phyloP scores from a whole-genome alignment of 2,888 invertebrate species.

The Embidobia sp. region DNA sequence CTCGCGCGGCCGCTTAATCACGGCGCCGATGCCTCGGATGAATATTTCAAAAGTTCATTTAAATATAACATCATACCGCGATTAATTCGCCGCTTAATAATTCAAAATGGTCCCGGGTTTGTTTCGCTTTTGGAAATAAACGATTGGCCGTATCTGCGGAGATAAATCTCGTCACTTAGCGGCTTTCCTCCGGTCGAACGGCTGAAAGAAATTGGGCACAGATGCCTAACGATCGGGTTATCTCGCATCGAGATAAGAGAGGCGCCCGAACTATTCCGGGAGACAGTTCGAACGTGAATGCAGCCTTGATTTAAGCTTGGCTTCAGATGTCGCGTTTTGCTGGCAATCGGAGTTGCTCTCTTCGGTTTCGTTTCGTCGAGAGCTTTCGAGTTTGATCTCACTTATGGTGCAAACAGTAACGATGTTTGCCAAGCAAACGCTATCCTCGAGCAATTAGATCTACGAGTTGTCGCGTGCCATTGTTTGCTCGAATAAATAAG shows the following conservation, averaged over 20 bases:
- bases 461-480: slow-evolving; percentile 74
- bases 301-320: slow-evolving; percentile 2
- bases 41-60: slow-evolving; percentile 48
- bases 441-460: slow-evolving; percentile 70
- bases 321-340: not conserved
- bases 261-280: slow-evolving; percentile 77
- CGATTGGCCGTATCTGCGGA: slow-evolving; percentile 28
- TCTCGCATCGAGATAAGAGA: slow-evolving; percentile 74
- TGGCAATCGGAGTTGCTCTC: too few relatives aligned
- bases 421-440: slow-evolving; percentile 70
- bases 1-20: slow-evolving; percentile 10
- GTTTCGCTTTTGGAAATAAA: slow-evolving; percentile 26
- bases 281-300: slow-evolving; percentile 22
- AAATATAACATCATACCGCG: slow-evolving; percentile 38
- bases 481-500: slow-evolving; percentile 80
- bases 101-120: slow-evolving; percentile 17
- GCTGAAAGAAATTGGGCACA: slow-evolving; percentile 31
- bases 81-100: slow-evolving; percentile 39
- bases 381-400: not conserved
- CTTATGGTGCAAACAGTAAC: slow-evolving; percentile 14
- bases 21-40: slow-evolving; percentile 8
- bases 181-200: slow-evolving; percentile 29
- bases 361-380: not conserved
- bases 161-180: slow-evolving; percentile 40
- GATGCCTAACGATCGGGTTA: slow-evolving; percentile 71